phyloP scores from a whole-genome alignment of 2,888 invertebrate genomes.

The Drosophila macrospina region DNA sequence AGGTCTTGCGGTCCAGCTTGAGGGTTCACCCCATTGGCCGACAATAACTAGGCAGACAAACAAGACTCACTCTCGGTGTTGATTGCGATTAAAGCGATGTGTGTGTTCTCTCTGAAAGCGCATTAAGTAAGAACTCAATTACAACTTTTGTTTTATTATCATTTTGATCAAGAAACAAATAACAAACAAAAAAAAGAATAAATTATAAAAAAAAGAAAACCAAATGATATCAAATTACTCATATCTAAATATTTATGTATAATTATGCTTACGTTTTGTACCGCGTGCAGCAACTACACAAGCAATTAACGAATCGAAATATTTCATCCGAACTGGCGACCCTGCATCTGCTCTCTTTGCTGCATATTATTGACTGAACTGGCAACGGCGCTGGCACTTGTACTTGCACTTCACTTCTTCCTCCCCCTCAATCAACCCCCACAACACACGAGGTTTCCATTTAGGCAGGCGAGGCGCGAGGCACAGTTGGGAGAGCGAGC shows the following conservation, averaged over 20 bases:
- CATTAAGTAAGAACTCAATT: constrained; percentile 81
- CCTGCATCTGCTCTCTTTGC: not conserved
- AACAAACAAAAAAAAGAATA: constrained; percentile 21
- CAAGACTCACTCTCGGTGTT: constrained; percentile 73
- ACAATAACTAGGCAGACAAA: constrained; percentile 75
- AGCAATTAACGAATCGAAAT: constrained; percentile 55
- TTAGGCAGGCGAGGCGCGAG: constrained; percentile 53
- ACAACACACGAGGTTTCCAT: constrained; percentile 27
- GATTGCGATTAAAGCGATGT: constrained; percentile 74
- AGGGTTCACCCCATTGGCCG: constrained; percentile 57
- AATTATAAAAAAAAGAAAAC: constrained; percentile 13
- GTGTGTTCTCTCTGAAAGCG: constrained; percentile 81
- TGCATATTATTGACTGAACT: constrained; percentile 31
- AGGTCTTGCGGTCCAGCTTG: constrained; percentile 61
- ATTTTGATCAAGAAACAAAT: constrained; percentile 54
- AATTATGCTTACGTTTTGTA: constrained; percentile 74
- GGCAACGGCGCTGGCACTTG: constrained; percentile 43
- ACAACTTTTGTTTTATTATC: constrained; percentile 62
- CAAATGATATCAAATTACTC: constrained; percentile 37
- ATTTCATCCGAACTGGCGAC: constrained; percentile 53
- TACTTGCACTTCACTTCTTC: constrained; percentile 39
- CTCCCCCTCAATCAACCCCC: constrained; percentile 5
- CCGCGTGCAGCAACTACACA: constrained; percentile 63
- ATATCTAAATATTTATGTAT: constrained; percentile 42
- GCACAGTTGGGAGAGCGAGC: constrained; percentile 16